These are phyloP conservation scores for Harpalus rubripes DNA, from an alignment of 2,888 invertebrate genomes.

Conservation along the genomic window DNA sequence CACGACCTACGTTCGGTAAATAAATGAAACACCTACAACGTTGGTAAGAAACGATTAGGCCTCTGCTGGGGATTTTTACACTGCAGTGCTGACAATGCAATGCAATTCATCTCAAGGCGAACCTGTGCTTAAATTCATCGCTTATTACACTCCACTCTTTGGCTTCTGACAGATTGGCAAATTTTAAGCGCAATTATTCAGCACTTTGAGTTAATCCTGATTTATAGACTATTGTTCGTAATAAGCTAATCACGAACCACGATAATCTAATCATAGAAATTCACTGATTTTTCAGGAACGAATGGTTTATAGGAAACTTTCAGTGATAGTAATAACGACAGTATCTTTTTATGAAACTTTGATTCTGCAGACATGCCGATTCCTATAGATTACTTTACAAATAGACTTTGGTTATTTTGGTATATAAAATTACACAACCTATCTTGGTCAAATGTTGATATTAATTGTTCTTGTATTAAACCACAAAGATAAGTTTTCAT, in stretches of 20 bases:
- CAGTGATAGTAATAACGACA: too few species aligned
- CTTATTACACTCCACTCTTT: slow-evolving; percentile 30
- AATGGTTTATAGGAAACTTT: too few species aligned
- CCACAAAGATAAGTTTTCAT: too few species aligned
- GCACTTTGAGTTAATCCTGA: slow-evolving; percentile 17
- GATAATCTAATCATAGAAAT: too few species aligned
- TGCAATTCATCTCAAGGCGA: slow-evolving; percentile 40
- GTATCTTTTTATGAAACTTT: too few species aligned
- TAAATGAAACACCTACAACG: slow-evolving; percentile 59
- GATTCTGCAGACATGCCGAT: too few species aligned
- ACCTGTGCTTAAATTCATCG: slow-evolving; percentile 37
- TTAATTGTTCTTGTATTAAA: too few species aligned
- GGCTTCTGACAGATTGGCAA: slow-evolving; percentile 23
- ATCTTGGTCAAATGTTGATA: too few species aligned
- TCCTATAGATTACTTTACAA: too few species aligned
- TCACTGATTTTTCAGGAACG: neutral
- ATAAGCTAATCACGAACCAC: too few species aligned
- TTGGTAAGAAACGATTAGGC: slow-evolving; percentile 42
- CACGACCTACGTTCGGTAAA: slow-evolving; percentile 37
- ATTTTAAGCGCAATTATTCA: slow-evolving; percentile 27
- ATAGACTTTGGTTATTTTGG: too few species aligned
- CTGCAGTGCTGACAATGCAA: slow-evolving; percentile 45
- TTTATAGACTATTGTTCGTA: slow-evolving; percentile 34
- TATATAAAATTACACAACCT: too few species aligned
- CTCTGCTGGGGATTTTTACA: slow-evolving; percentile 13